Evolutionary conservation across 1,140 invertebrate species (phyloP), one percentile per base, ranked within the genome.

Genomic region (Cyclina sinensis): DNA sequence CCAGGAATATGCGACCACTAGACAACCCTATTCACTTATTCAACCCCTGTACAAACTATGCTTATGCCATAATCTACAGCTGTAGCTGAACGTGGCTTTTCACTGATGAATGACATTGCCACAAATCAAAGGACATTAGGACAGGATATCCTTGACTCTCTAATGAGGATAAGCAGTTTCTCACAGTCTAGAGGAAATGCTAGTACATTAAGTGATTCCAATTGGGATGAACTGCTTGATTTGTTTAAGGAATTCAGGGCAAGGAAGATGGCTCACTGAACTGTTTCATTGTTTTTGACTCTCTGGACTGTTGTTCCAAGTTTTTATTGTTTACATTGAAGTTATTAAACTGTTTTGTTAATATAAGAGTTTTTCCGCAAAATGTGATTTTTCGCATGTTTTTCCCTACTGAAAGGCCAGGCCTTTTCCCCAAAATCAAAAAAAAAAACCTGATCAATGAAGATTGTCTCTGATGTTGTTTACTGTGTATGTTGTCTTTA

Each of bases 31-130:
- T 62, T n/a, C 57, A 62, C 57, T 62, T 62, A 62, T 73, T 73
- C 68, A 73, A 14, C 30, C 37, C 68, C 57, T 62, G 57, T 62
- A 62, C 57, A 62, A 62, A 24, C 57, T 62, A 62, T 78, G 74
- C 74, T 78, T 24, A 78, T 81, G 30, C 79, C 79, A 59, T 51
- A 81, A 39, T 81, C 79, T n/a, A 81, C 79, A 27, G 79, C 79
- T n/a, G 79, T 81, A 16, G 79, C 30, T 16, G 79, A 81, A 43
- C 48, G 79, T 37, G 79, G 79, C 48, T 81, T 81, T 54, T 59
- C 24, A 59, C 48, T 62, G 21, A 81, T 81, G 79, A 81, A 81
- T 81, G 79, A 81, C 79, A 81, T 81, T 24, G 30, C 48, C 54
- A 81, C 79, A n/a, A 43, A 35, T n/a, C 39, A 30, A 81, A 57